A percentile compares a stretch with the other conserved stretches of the same genome.
phyloP scores from a whole-genome alignment of 2,888 invertebrate genomes.

The Enchytraeus crypticus region DNA sequence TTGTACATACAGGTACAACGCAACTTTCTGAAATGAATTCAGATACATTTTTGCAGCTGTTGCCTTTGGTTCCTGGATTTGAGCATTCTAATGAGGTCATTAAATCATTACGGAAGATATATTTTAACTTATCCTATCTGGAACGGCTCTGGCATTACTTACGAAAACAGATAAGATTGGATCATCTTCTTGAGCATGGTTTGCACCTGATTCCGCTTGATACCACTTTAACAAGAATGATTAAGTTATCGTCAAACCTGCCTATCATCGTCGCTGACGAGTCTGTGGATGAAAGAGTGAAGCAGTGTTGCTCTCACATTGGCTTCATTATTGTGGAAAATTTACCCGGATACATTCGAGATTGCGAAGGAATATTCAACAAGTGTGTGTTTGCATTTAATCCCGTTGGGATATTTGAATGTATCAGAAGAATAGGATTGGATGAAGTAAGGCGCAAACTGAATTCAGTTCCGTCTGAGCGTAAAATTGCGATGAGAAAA shows the following conservation, averaged over 20 bases:
- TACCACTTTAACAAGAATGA: background rate
- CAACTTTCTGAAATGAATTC: too few species aligned
- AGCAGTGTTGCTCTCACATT: background rate
- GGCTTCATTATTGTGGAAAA: background rate
- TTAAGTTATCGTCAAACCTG: background rate
- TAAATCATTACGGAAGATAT: too few species aligned
- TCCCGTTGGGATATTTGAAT: background rate
- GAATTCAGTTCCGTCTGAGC: background rate
- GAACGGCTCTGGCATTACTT: background rate
- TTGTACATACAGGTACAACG: too few species aligned
- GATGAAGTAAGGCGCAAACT: too few species aligned
- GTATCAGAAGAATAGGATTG: background rate
- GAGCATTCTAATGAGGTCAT: too few species aligned
- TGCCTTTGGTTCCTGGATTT: too few species aligned
- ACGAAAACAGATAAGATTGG: background rate
- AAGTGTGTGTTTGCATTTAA: background rate
- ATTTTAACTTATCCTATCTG: background rate
- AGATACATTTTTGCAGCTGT: too few species aligned
- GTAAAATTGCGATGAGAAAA: background rate
- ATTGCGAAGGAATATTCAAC: background rate
- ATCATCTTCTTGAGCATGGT: background rate
- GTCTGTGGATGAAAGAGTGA: background rate
- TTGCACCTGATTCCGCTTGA: background rate
- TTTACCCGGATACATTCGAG: background rate
- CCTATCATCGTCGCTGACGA: background rate